Evolutionary conservation across 2,888 invertebrate genomes (phyloP).

Genomic region (Drosophila kanekoi): DNA sequence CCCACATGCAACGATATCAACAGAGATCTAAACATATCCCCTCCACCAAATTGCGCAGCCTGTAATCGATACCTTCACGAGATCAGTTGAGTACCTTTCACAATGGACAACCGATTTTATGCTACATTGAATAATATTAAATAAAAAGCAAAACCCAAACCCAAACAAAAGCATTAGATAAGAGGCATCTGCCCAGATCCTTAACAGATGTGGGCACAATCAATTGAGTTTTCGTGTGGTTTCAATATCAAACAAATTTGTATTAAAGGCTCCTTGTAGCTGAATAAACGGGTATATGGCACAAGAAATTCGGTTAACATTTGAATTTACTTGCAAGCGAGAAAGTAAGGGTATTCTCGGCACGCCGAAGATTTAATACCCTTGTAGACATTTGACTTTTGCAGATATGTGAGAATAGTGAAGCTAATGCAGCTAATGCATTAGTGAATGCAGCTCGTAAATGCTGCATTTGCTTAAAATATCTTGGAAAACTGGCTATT

Average conservation of each 20-base stretch:
- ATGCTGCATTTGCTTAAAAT: no score
- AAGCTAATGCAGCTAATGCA: no score
- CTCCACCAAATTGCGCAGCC: slow-evolving; percentile 30
- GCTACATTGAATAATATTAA: slow-evolving; percentile 63
- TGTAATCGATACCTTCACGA: slow-evolving; percentile 62
- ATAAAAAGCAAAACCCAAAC: slow-evolving; percentile 19
- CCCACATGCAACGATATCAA: slow-evolving; percentile 61
- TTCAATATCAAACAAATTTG: slow-evolving; percentile 27
- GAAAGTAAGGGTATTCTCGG: no score
- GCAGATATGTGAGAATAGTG: no score
- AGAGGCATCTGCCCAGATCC: slow-evolving; percentile 33
- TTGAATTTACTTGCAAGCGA: no score
- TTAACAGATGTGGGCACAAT: slow-evolving; percentile 48
- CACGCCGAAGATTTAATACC: no score
- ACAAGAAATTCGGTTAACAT: no score
- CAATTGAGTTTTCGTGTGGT: slow-evolving; percentile 36
- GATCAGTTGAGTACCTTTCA: slow-evolving; percentile 39
- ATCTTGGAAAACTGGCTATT: no score
- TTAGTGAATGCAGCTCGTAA: no score
- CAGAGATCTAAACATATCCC: slow-evolving; percentile 29
- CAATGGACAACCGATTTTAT: slow-evolving; percentile 53
- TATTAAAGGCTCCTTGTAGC: not conserved
- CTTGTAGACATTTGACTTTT: no score
- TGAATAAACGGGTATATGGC: not conserved
- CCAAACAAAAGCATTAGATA: slow-evolving; percentile 33